Conservation (phyloP, 2,888 invertebrate species). For the Hirtodrosophila confusa region DNA sequence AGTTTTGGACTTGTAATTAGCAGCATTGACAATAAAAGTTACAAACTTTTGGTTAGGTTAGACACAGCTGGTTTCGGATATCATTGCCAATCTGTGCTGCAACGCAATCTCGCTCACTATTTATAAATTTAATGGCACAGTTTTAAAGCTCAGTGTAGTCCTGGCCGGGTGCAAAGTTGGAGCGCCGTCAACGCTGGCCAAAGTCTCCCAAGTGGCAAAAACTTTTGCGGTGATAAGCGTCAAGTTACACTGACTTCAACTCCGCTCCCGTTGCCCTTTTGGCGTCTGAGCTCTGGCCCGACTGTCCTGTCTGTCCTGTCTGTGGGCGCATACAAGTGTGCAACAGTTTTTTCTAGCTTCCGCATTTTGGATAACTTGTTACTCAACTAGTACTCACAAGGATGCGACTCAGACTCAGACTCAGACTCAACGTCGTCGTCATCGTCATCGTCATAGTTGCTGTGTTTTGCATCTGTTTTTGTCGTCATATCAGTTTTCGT, state of each 20-base stretch:
- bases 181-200: conserved; percentile 59
- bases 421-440: conserved; percentile 28
- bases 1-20: conserved; percentile 45
- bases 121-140: conserved; percentile 34
- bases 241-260: conserved; percentile 41
- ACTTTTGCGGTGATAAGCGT: conserved; percentile 74
- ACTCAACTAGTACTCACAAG: conserved; percentile 51
- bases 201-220: conserved; percentile 66
- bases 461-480: conserved; percentile 54
- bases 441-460: conserved; percentile 17
- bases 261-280: conserved; percentile 27
- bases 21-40: conserved; percentile 45
- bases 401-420: conserved; percentile 33
- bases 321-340: conserved; percentile 57
- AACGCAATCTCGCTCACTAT: conserved; percentile 1
- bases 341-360: conserved; percentile 58
- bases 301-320: conserved; percentile 15
- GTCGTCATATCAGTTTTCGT: conserved; percentile 74
- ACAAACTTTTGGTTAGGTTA: conserved; percentile 17
- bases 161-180: conserved; percentile 45
- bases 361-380: conserved; percentile 71
- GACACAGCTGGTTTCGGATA: conserved; percentile 10
- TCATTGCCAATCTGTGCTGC: conserved; percentile 2
- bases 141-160: conserved; percentile 35
- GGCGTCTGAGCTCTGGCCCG: conserved; percentile 25